A percentile compares a stretch with the other conserved stretches of the same genome.
Evolutionary conservation across 2,113 vertebrate species (phyloP).

Genomic region (Oncorhynchus kisutch): DNA sequence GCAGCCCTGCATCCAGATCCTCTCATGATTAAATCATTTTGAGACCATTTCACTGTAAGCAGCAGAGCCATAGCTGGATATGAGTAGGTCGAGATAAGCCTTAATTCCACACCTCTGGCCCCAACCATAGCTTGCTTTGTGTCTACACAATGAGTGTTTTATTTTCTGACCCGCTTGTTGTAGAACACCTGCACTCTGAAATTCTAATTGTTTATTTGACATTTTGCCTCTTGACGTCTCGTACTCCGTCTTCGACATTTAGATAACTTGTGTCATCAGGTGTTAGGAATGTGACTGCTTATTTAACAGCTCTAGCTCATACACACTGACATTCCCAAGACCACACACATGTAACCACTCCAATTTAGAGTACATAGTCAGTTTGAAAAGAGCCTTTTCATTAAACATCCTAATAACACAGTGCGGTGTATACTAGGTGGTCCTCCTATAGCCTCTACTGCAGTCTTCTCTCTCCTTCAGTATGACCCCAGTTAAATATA

Average conservation of each 20-base stretch:
- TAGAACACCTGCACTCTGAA: not conserved
- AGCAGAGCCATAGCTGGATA: not conserved
- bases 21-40: not conserved
- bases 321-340: not conserved
- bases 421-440: not conserved
- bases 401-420: not conserved
- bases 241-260: not conserved
- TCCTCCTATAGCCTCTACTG: not conserved
- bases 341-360: not conserved
- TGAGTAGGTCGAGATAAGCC: no score
- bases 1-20: not conserved
- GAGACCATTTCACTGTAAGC: not conserved
- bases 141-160: not conserved
- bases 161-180: not conserved
- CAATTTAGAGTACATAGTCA: not conserved
- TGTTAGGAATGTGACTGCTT: not conserved
- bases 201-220: not conserved
- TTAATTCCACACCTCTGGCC: not conserved
- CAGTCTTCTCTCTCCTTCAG: not conserved
- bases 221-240: not conserved
- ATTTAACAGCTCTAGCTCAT: not conserved
- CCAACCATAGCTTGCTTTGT: not conserved
- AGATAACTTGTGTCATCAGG: not conserved
- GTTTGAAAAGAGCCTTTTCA: not conserved
- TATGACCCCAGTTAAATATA: conserved; percentile 11